Base-by-base conservation (phyloP, 2,888 invertebrate species). In the Dilophus febrilis region DNA sequence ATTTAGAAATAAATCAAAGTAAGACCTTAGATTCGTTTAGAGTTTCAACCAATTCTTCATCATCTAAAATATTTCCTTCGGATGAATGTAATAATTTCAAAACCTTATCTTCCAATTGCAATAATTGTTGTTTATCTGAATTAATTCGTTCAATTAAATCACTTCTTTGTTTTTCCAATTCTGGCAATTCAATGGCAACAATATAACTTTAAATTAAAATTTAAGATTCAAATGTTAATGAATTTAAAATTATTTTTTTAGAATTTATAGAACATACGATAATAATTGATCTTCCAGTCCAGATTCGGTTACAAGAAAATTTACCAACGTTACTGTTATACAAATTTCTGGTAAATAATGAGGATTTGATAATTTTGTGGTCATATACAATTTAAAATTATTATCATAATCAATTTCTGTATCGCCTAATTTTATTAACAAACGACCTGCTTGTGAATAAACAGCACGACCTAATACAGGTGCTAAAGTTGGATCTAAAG, bases 311-410 rank as follows among this genome's bases (percentile, higher is more conserved):
- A 92, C 91, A 39, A 90, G 83, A 56, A 94, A 94, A 64, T 94
- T 92, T 7, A 94, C 81, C 11, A 94, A 67, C 0, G 88, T 87
- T 2, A 91, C 91, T 66, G 88, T 86, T 43, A 87, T 87, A 53
- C 91, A 88, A 44, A 90, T 75, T 60, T 92, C 91, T 0, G 92
- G 92, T 45, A 91, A 62, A 60, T 90, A 92, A 64, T 91, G 91
- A 0, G 94, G 94, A 66, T 92, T 92, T 0, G 87, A 73, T 40
- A 91, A 64, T 61, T 91, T 91, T 2, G 91, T 88, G 1, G 91
- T 91, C 53, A 94, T 77, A 57, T 90, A 92, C 35, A 94, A 71
- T 35, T 76, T 72, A 59, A 94, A 94, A 53, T 84, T 77, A 1
- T 65, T 57, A 56, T 88, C 85, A 59, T 88, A 92, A 51, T 92